Evolutionary conservation across 2,113 vertebrate species (phyloP).

Genomic region (Trochalopteron elliotii): DNA sequence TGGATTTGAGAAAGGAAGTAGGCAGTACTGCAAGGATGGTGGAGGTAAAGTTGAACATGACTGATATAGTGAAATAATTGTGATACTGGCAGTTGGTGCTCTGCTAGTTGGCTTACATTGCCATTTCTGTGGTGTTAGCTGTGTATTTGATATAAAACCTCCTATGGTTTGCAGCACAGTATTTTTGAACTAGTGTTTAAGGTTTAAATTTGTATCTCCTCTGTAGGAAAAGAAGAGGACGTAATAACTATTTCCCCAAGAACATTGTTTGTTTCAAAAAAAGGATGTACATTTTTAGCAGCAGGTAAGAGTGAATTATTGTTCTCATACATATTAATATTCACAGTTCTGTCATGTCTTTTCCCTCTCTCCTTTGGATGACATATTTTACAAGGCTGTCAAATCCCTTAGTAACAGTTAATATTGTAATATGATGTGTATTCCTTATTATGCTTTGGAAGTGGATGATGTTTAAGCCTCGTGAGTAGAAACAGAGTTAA

Average conservation of each 20-base stretch:
- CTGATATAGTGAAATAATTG: neutral
- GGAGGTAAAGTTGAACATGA: neutral
- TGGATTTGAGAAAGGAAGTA: neutral
- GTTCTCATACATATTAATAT: neutral
- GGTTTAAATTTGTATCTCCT: neutral
- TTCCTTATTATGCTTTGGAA: neutral
- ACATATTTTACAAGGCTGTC: neutral
- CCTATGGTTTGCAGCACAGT: neutral
- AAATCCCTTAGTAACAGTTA: neutral
- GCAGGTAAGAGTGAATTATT: constrained; percentile 78
- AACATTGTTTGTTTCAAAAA: constrained; percentile 79
- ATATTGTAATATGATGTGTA: neutral
- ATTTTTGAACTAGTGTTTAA: neutral
- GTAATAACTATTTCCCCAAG: constrained; percentile 83
- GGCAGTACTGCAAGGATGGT: neutral
- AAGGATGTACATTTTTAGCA: constrained; percentile 84
- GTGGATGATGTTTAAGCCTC: neutral
- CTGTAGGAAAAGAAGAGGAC: constrained; percentile 78
- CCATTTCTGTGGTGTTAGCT: neutral
- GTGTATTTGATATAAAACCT: neutral
- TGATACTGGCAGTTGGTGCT: neutral
- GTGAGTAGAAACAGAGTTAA: neutral
- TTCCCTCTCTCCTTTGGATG: neutral
- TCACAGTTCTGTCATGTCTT: neutral
- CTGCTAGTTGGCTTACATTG: neutral